These are phyloP conservation scores for Psix sp. DNA, from an alignment of 1,140 invertebrate genomes.

Conservation along the genomic window DNA sequence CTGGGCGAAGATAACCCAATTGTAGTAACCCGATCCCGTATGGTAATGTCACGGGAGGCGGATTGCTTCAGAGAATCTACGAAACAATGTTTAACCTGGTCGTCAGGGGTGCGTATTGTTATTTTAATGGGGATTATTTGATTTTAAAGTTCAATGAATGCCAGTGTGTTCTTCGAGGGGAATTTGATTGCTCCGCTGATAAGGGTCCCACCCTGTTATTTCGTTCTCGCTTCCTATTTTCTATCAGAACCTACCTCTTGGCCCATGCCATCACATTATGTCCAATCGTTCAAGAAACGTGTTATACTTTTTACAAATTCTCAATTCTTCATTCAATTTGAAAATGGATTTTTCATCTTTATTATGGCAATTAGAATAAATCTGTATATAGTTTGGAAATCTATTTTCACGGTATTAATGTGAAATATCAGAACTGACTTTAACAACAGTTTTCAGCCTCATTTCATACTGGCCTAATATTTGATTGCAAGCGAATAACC, in stretches of 20 bases:
- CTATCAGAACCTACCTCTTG: slow-evolving; percentile 55
- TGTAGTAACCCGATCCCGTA: slow-evolving; percentile 77
- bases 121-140: slow-evolving; percentile 78
- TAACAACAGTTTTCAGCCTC: slow-evolving; percentile 59
- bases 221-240: slow-evolving; percentile 66
- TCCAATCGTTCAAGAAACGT: slow-evolving; percentile 33
- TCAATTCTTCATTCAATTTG: no score
- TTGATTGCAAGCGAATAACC: slow-evolving; percentile 64
- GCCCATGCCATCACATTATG: slow-evolving; percentile 51
- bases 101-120: slow-evolving; percentile 74
- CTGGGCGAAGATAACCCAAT: slow-evolving; percentile 72
- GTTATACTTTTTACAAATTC: no score
- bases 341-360: no score
- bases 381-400: no score
- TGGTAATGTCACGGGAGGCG: slow-evolving; percentile 67
- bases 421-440: slow-evolving; percentile 37
- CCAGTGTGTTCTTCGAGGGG: slow-evolving; percentile 71
- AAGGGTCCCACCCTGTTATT: slow-evolving; percentile 75
- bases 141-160: slow-evolving; percentile 78
- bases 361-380: no score
- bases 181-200: slow-evolving; percentile 75
- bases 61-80: slow-evolving; percentile 57
- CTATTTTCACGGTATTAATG: no score
- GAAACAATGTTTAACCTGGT: slow-evolving; percentile 77
- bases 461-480: slow-evolving; percentile 65